phyloP scores from a whole-genome alignment of 2,888 invertebrate genomes.

The Plagodis dolabraria region DNA sequence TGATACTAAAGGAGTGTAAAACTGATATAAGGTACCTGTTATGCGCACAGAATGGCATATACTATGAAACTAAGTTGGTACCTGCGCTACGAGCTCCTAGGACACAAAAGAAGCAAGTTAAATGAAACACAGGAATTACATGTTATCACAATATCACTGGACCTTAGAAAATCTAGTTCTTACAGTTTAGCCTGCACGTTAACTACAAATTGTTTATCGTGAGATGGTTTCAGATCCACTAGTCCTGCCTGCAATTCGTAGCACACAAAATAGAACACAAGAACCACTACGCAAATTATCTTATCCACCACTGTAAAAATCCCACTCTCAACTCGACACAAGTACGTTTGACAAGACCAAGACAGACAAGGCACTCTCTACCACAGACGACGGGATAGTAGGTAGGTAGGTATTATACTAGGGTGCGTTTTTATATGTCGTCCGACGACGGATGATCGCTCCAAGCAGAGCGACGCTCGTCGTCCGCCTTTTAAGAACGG shows the following conservation, averaged over 20 bases:
- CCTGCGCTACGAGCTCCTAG: slow-evolving; percentile 3
- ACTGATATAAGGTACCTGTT: slow-evolving; percentile 4
- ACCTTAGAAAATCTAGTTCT: slow-evolving; percentile 29
- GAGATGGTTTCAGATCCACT: slow-evolving; percentile 4
- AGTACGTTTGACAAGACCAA: no score
- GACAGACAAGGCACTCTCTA: no score
- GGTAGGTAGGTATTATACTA: no score
- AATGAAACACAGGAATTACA: slow-evolving; percentile 15
- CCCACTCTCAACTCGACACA: no score
- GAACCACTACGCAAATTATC: slow-evolving; percentile 32
- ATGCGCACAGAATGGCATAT: not conserved
- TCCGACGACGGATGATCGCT: no score
- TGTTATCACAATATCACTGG: slow-evolving; percentile 10
- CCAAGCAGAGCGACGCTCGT: no score
- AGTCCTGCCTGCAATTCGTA: slow-evolving; percentile 5
- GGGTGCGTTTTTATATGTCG: no score
- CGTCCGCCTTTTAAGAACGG: no score
- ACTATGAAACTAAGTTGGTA: not conserved
- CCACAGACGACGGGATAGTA: no score
- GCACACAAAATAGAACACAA: slow-evolving; percentile 13
- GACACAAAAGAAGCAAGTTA: slow-evolving; percentile 8
- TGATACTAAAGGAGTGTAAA: no score
- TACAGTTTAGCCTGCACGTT: slow-evolving; percentile 14
- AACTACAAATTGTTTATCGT: slow-evolving; percentile 4
- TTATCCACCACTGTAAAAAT: slow-evolving; percentile 5